phyloP scores from a whole-genome alignment of 2,888 invertebrate species.

The Diplazon laetatorius region DNA sequence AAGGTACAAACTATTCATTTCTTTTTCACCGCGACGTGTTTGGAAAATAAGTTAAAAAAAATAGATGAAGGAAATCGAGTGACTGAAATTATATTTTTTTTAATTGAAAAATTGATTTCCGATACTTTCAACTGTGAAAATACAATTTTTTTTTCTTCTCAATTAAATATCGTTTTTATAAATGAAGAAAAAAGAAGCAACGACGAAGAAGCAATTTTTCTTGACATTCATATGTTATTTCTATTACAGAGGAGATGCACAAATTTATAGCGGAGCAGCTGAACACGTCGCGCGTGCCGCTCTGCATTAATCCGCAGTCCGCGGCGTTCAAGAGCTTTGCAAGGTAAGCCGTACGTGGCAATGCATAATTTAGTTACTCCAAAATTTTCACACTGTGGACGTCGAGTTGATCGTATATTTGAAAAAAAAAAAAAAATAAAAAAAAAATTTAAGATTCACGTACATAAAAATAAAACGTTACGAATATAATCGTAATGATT shows the following conservation, averaged over 20 bases:
- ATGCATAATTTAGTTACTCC: constrained; percentile 51
- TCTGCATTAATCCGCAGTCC: constrained; percentile 99
- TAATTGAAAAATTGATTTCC: too few relatives aligned
- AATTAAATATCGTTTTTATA: too few relatives aligned
- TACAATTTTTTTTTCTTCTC: too few relatives aligned
- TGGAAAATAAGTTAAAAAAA: too few relatives aligned
- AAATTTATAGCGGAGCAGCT: constrained; percentile 99
- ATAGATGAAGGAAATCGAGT: too few relatives aligned
- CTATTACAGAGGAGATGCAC: constrained; percentile 97
- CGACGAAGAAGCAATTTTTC: not conserved
- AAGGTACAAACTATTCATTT: constrained; percentile 86
- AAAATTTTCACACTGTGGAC: constrained; percentile 50
- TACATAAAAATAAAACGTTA: constrained; percentile 34
- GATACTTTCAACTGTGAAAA: too few relatives aligned
- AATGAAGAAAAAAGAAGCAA: not conserved
- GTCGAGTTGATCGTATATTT: constrained; percentile 29
- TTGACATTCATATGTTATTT: constrained; percentile 63
- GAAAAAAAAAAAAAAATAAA: constrained; percentile 9
- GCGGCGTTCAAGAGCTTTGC: constrained; percentile 99
- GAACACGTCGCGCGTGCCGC: constrained; percentile 96
- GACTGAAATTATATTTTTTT: too few relatives aligned
- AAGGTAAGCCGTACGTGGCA: constrained; percentile 89
- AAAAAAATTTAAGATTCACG: constrained; percentile 17
- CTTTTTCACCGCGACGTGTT: too few relatives aligned
- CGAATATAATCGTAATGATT: constrained; percentile 26